These are phyloP conservation scores for Beris morrisii DNA, from an alignment of 2,888 invertebrate species.

Conservation along the genomic window DNA sequence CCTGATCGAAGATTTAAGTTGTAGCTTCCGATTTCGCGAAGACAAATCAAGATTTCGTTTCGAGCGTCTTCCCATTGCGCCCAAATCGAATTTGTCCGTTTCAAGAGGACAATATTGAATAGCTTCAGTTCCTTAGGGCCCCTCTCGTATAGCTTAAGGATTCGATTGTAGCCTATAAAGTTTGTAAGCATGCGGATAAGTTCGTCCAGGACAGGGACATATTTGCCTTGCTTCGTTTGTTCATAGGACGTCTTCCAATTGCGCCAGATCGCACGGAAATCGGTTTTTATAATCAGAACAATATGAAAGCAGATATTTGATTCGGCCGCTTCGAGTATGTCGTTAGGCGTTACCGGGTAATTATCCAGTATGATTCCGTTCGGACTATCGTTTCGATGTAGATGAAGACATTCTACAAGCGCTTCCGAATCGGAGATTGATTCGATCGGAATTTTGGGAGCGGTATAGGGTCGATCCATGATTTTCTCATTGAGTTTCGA, in stretches of 20 bases:
- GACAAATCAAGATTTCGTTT: slow-evolving; percentile 52
- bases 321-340: slow-evolving; percentile 58
- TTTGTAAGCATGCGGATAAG: background rate
- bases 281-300: slow-evolving; percentile 8
- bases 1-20: slow-evolving; percentile 56
- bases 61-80: slow-evolving; percentile 58
- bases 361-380: slow-evolving; percentile 68
- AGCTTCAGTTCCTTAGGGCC: slow-evolving; percentile 1
- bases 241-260: slow-evolving; percentile 4
- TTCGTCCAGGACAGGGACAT: background rate
- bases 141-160: slow-evolving; percentile 1
- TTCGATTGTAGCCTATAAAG: background rate
- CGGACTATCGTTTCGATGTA: slow-evolving; percentile 58
- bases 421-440: slow-evolving; percentile 50
- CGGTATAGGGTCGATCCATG: no score
- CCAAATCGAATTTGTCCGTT: slow-evolving; percentile 62
- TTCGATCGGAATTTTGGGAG: no score
- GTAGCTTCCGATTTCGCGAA: slow-evolving; percentile 59
- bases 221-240: background rate
- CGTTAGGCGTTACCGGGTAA: slow-evolving; percentile 60
- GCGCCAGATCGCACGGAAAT: slow-evolving; percentile 10
- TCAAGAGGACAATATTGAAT: slow-evolving; percentile 59
- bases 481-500: no score
- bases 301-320: slow-evolving; percentile 62
- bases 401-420: slow-evolving; percentile 60